Base-by-base conservation (phyloP, 1,140 invertebrate genomes). In the Diachasmimorpha longicaudata region DNA sequence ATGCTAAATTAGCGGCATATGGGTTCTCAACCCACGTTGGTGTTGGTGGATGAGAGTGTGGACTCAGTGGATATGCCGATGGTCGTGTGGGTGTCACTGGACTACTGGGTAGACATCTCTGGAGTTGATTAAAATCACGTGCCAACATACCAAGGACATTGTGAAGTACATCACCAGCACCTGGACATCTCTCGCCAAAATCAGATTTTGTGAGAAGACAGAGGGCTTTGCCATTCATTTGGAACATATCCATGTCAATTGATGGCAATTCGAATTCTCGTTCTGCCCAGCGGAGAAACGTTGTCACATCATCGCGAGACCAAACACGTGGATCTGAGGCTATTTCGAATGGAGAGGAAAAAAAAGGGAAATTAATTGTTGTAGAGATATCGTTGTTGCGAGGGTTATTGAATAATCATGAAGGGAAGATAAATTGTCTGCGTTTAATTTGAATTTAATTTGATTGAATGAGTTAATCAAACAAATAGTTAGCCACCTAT, bases 191-290 rank as follows among this genome's bases (percentile, higher is more conserved):
- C 82, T 97, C 96, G 5, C 94, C 95, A 74, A 98, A 91, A 88
- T 98, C 97, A 4, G 92, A 93, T 85, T 97, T 95, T 19, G 95
- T 97, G 72, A 98, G 88, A 44, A 99, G 89, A 85, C 96, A 97
- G 72, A 98, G 86, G 0, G 96, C 97, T 90, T 98, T 98, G 93
- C 97, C 97, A 87, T 99, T 99, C 96, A 99, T 98, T 90, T 97
- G 96, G 87, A 99, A 98, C 89, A 96, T 93, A 82, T 98, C 96
- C 91, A 96, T 94, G 84, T 98, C 95, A 82, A 98, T 95, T 74
- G 94, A 92, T 16, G 96, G 96, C 71, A 99, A 89, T 83, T 98
- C 96, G 85, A 97, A 98, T 88, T 98, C 97, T 52, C 95, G 91
- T 85, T 97, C 95, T 77, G 96, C 96, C 94, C 97, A 98, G 80